A percentile compares a stretch with the other conserved stretches of the same genome.
These are phyloP conservation scores for Dasyornis broadbenti DNA, from an alignment of 2,113 vertebrate species.

Conservation along the genomic window DNA sequence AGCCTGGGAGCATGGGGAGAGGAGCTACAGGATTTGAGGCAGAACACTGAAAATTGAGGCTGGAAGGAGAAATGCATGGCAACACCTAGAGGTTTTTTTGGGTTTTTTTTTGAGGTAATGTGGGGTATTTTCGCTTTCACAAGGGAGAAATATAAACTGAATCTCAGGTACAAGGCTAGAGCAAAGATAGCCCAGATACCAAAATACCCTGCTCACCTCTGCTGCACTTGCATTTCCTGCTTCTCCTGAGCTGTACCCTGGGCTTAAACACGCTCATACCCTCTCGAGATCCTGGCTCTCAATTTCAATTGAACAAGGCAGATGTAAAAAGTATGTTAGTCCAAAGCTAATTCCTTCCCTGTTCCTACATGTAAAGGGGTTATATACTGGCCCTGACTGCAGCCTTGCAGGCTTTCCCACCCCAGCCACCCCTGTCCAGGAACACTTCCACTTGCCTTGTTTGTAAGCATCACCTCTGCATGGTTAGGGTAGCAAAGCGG, in stretches of 20 bases:
- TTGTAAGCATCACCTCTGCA: not conserved
- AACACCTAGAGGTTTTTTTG: rapidly evolving
- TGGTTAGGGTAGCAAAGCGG: not conserved
- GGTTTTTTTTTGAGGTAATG: not conserved
- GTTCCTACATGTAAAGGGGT: not conserved
- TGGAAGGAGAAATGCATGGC: not conserved
- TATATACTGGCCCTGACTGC: not conserved
- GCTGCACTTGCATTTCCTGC: not conserved
- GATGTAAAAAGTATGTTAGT: not conserved
- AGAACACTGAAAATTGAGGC: not conserved
- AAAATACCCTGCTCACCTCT: not conserved
- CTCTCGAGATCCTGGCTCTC: not conserved
- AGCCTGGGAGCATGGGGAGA: not conserved
- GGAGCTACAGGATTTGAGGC: not conserved
- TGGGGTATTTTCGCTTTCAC: rapidly evolving
- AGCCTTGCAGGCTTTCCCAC: not conserved
- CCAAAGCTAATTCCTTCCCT: not conserved
- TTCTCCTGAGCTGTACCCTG: not conserved
- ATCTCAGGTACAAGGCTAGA: not conserved
- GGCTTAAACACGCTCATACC: not conserved
- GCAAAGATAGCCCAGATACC: not conserved
- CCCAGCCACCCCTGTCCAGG: not conserved
- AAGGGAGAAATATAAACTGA: not conserved
- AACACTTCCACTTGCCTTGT: not conserved
- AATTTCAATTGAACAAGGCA: not conserved